Conservation (phyloP, 2,888 invertebrate species). For the Salticus scenicus region DNA sequence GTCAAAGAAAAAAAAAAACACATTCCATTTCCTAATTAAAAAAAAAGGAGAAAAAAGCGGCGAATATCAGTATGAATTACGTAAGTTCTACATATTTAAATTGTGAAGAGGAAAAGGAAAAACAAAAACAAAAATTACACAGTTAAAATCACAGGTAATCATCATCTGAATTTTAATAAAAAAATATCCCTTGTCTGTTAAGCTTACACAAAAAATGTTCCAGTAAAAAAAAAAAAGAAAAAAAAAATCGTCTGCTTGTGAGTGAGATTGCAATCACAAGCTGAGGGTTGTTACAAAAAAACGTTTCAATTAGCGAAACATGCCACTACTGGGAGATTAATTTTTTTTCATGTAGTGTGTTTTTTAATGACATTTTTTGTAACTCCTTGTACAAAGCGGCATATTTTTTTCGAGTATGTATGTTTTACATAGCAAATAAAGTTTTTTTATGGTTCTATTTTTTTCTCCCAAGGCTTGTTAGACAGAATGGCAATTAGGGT, state of each 20-base stretch:
- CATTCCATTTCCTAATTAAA: slow-evolving; percentile 2
- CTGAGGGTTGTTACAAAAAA: slow-evolving; percentile 28
- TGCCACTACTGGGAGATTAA: slow-evolving; percentile 59
- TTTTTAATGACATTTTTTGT: slow-evolving; percentile 45
- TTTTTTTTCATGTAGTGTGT: slow-evolving; percentile 46
- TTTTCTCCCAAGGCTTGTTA: slow-evolving; percentile 12
- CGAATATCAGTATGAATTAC: slow-evolving; percentile 13
- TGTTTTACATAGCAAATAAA: slow-evolving; percentile 52
- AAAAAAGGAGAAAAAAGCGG: background rate
- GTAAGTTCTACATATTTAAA: slow-evolving; percentile 5
- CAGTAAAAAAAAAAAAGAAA: slow-evolving; percentile 24
- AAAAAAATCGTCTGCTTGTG: slow-evolving; percentile 14
- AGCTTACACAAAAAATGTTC: slow-evolving; percentile 27
- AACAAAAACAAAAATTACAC: slow-evolving; percentile 14
- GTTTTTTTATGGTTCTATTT: slow-evolving; percentile 22
- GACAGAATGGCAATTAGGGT: slow-evolving; percentile 48
- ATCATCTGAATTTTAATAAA: slow-evolving; percentile 18
- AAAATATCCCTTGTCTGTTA: slow-evolving; percentile 8
- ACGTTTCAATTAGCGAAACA: slow-evolving; percentile 63
- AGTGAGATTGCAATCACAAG: background rate
- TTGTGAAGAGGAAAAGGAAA: background rate
- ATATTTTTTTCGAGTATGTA: slow-evolving; percentile 32
- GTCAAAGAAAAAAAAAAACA: background rate
- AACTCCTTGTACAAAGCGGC: slow-evolving; percentile 10
- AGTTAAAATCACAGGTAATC: slow-evolving; percentile 47